Base-by-base conservation (phyloP, 2,113 vertebrate genomes). In the Melanocharis versteri region DNA sequence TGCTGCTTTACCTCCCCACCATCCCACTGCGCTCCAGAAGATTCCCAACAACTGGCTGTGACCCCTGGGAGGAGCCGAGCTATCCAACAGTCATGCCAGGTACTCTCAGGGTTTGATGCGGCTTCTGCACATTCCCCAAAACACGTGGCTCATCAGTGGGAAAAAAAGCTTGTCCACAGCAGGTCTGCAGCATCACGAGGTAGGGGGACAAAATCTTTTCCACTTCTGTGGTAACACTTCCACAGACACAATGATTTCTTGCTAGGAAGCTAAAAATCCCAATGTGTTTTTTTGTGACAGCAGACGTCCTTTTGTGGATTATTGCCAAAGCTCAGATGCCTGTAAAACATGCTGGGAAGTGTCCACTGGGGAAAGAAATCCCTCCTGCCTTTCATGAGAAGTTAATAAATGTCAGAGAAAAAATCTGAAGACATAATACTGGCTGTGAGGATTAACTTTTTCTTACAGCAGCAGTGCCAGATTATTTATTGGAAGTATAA, bases 351-450 rank as follows among this genome's bases (percentile, higher is more conserved):
- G 50, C 31, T 2, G 5, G 22, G n/a, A 92, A 81, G 31, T 45
- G 17, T 79, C 62, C 1, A 0, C 56, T 72, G 54, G 62, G 66
- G 40, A 83, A 79, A 93, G 47, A 94, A 94, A 86, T 77, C 40
- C 33, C 66, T 58, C n/a, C 27, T 80, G 57, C 44, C 77, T 90
- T 89, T 91, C 45, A 69, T 24, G 57, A 87, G 57, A 57, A 78
- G 65, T 73, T 86, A 94, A 87, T 90, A 91, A 93, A 92, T 62
- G 66, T 92, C 81, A 83, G 50, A 61, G 37, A 64, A 78, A 91
- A 90, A 75, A 45, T 47, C 45, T 71, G 71, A 96, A 95, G 65
- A 84, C 62, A 78, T 68, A 90, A 70, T 77, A 90, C 82, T 42
- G 37, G 7, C 42, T 91, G 39, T 69, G 33, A 89, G 58, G 37